Percentiles rank a stretch among this genome's conserved stretches.
These are phyloP conservation scores for Crenichthys baileyi DNA, from an alignment of 2,797 vertebrate species.

Conservation along the genomic window DNA sequence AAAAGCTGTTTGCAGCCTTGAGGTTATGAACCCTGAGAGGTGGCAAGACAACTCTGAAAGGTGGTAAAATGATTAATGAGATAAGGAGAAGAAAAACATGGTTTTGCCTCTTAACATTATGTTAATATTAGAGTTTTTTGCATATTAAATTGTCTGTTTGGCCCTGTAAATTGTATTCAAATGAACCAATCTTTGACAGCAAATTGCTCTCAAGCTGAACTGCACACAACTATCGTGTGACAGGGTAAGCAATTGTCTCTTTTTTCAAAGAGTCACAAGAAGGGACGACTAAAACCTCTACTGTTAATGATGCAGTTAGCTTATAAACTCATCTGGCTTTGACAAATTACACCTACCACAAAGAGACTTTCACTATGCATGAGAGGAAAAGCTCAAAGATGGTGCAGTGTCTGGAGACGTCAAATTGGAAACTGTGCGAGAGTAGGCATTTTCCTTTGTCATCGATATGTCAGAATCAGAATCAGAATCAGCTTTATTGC, in stretches of 20 bases:
- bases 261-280: constrained; percentile 16
- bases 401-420: not conserved
- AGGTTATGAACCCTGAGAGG: constrained; percentile 18
- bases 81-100: constrained; percentile 8
- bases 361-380: constrained; percentile 17
- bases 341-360: constrained; percentile 24
- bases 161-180: constrained; percentile 45
- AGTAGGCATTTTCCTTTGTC: not conserved
- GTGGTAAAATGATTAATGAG: constrained; percentile 30
- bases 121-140: constrained; percentile 34
- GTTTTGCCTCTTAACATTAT: constrained; percentile 19
- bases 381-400: constrained; percentile 10
- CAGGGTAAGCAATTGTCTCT: constrained; percentile 14
- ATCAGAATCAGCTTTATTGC: too few relatives aligned
- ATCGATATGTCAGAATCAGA: too few relatives aligned
- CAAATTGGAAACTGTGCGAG: constrained; percentile 9
- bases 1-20: constrained; percentile 5
- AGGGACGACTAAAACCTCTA: constrained; percentile 5
- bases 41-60: constrained; percentile 20
- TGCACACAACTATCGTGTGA: constrained; percentile 12
- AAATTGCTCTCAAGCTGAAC: constrained; percentile 33
- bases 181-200: constrained; percentile 22
- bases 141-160: constrained; percentile 31
- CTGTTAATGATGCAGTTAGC: constrained; percentile 37
- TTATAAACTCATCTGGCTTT: constrained; percentile 30